Base-by-base conservation (phyloP, 2,797 vertebrate species). In the Leucoraja ocellata region DNA sequence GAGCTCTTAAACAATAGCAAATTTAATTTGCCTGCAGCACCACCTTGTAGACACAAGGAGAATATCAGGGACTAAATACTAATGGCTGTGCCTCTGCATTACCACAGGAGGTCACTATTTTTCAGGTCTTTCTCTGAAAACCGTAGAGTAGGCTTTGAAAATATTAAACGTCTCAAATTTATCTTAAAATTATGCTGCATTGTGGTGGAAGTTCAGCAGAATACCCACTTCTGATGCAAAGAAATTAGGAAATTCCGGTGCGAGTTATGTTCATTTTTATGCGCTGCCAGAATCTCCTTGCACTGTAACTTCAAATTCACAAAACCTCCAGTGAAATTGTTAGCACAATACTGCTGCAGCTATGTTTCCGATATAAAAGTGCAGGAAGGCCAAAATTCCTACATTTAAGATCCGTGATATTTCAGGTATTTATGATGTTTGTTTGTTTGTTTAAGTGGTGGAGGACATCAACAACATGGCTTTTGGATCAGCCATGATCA, bases 21-120 rank as follows among this genome's bases (percentile, higher is more conserved):
- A 88, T 18, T 2, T 63, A 32, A 32, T 36, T 88, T 68, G n/a
- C 14, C 23, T 39, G 73, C 3, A 76, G 36, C 88, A 46, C 65
- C 88, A 90, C 86, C 63, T 32, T 73, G 36, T 23, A 71, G 65
- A 32, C 32, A 91, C 5, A 91, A 23, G n/a, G 32, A 73, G 88
- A 39, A 90, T 46, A 39, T 74, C 68, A 91, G 5, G 4, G 46
- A 28, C 7, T 9, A 90, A 63, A 21, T 39, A 16, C 14, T 92
- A 36, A 23, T 58, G 13, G 46, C 39, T 54, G 63, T 74, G 39
- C 74, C 68, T 2, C 7, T 74, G 1, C 23, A 46, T 92, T n/a
- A 46, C 71, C 90, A 92, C 90, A 4, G 28, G 90, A 92, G 90
- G 90, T 92, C 90, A 36, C 71, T 74, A 39, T 92, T 92, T 88